Base-by-base conservation (phyloP, 2,797 vertebrate genomes). In the Sebastes iracundus region DNA sequence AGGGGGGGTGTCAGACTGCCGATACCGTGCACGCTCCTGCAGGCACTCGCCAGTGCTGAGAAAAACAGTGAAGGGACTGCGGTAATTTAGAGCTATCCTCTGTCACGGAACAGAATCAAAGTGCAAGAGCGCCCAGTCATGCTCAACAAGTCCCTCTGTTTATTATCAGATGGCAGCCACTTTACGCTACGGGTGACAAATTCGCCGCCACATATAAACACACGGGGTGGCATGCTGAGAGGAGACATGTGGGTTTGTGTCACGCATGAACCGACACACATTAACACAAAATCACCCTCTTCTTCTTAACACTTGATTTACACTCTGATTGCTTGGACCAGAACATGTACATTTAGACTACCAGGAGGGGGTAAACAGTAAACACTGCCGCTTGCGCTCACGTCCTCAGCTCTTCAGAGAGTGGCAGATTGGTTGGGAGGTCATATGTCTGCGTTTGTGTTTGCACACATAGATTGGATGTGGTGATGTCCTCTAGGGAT, bases 101-200 rank as follows among this genome's bases (percentile, higher is more conserved):
- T 67, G 55, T 76, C 61, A 70, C 80, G 83, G 84, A 93, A 72
- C 86, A 67, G 87, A 93, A 92, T 87, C 82, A 86, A 30, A 84
- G 80, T 88, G 83, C 77, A 60, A n/a, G 79, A 82, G 78, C 32
- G 49, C 82, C 90, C 90, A 89, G 90, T 91, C 90, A 93, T 87
- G 93, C 90, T 94, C 89, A 90, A 90, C 83, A 88, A 88, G 89
- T 91, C 87, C 84, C 75, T 83, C 67, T 90, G 91, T 92, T 93
- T 91, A 90, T 93, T 93, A 91, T 93, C 91, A 84, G 85, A 90
- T 78, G 82, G 86, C 80, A 88, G 86, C 78, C 80, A 79, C 72
- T 84, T 86, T 65, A 49, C 23, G 2, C 81, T 23, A 72, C 9
- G 53, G 90, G 75, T 73, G 88, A 89, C 61, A 79, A 72, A 87